Conservation (phyloP, 2,888 invertebrate species). For the Fragum fragum region DNA sequence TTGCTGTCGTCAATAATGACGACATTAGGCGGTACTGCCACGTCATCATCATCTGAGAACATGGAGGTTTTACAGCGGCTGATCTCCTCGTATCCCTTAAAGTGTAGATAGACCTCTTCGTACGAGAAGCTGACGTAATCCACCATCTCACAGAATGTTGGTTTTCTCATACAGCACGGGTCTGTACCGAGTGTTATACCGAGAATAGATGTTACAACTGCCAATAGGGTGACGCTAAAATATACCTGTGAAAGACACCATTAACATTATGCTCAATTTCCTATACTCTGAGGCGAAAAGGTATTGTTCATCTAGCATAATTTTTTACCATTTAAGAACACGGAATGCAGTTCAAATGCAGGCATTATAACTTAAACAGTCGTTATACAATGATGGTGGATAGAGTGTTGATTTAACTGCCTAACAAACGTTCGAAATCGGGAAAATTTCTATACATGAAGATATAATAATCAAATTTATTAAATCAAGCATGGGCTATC, state of each 20-base stretch:
- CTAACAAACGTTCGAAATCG: too few species aligned
- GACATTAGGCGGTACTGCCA: background rate
- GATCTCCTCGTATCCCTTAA: background rate
- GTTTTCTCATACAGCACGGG: conserved; percentile 22
- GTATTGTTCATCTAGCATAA: too few species aligned
- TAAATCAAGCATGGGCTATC: too few species aligned
- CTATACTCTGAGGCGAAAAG: too few species aligned
- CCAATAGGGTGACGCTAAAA: conserved; percentile 35
- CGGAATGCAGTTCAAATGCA: too few species aligned
- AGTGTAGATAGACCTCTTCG: background rate
- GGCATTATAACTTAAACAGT: too few species aligned
- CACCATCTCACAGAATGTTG: conserved; percentile 11
- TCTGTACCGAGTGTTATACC: conserved; percentile 54
- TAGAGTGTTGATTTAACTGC: too few species aligned
- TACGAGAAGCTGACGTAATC: conserved; percentile 20
- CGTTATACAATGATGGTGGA: too few species aligned
- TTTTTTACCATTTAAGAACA: too few species aligned
- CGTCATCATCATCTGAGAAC: conserved; percentile 17
- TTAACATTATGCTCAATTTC: too few species aligned
- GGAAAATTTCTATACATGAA: too few species aligned
- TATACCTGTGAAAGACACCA: conserved; percentile 50
- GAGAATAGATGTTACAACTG: conserved; percentile 49
- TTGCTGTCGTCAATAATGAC: background rate
- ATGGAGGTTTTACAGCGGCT: background rate
- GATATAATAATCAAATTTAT: too few species aligned